These are phyloP conservation scores for Mastomys natalensis DNA, from an alignment of 2,113 vertebrate species.

Conservation along the genomic window DNA sequence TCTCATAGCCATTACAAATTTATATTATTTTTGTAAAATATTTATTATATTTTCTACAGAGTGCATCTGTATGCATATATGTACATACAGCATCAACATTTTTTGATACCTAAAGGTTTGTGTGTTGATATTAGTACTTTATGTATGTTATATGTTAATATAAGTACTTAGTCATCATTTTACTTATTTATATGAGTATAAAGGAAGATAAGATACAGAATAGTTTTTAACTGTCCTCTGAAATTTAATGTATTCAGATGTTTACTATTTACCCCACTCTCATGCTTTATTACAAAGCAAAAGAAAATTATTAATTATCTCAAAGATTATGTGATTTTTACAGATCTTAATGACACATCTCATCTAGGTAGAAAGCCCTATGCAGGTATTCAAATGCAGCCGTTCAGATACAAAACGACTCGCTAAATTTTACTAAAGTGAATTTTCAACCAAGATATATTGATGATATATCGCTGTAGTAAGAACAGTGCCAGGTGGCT, in stretches of 20 bases:
- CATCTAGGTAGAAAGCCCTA: slow-evolving; percentile 14
- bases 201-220: slow-evolving; percentile 44
- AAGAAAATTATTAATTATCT: slow-evolving; percentile 31
- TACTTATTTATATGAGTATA: slow-evolving; percentile 33
- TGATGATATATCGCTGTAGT: neutral
- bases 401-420: slow-evolving; percentile 8
- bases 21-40: slow-evolving; percentile 38
- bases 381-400: neutral
- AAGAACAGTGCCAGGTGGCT: neutral
- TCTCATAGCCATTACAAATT: slow-evolving; percentile 25
- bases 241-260: slow-evolving; percentile 47
- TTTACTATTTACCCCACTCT: neutral
- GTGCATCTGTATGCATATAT: neutral
- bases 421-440: slow-evolving; percentile 15
- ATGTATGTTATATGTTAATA: neutral
- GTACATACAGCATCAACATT: neutral
- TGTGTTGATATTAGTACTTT: neutral
- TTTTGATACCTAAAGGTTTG: neutral
- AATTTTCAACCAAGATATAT: neutral
- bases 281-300: slow-evolving; percentile 4
- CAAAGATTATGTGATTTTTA: slow-evolving; percentile 7
- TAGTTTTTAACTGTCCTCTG: slow-evolving; percentile 41
- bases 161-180: slow-evolving; percentile 12
- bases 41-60: neutral
- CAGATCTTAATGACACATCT: slow-evolving; percentile 43